phyloP scores from a whole-genome alignment of 1,140 invertebrate species.

The Diprion similis region DNA sequence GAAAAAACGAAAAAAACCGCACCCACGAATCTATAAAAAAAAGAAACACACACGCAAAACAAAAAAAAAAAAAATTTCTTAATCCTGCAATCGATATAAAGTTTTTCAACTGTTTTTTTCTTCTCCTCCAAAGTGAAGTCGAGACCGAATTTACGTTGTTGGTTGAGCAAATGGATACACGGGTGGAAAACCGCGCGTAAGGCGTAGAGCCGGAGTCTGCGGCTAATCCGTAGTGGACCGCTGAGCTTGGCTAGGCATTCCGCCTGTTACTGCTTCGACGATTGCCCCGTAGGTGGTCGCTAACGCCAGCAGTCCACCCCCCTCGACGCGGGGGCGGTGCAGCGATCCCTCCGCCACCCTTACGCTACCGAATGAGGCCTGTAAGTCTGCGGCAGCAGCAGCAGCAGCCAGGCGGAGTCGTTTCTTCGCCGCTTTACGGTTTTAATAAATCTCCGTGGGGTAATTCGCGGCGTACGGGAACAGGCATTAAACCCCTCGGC shows the following conservation, averaged over 20 bases:
- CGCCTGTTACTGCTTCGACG: constrained; percentile 28
- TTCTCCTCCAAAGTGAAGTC: no score
- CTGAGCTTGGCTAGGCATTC: constrained; percentile 38
- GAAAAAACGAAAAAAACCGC: no score
- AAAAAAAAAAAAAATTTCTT: no score
- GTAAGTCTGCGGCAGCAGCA: constrained; percentile 13
- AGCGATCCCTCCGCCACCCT: constrained; percentile 15
- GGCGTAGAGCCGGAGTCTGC: neutral
- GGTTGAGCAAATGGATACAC: no score
- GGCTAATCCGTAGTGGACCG: constrained; percentile 44
- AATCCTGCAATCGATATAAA: no score
- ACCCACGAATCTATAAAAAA: no score
- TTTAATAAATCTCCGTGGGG: constrained; percentile 60
- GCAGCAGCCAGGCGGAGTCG: constrained; percentile 36
- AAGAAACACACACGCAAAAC: no score
- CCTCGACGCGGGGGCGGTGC: constrained; percentile 19
- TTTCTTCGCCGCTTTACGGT: constrained; percentile 58
- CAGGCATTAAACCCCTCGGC: constrained; percentile 47
- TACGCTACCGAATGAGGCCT: constrained; percentile 23
- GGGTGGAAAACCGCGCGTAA: no score
- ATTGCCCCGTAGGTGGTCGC: constrained; percentile 47
- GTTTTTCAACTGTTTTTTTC: no score
- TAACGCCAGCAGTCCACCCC: constrained; percentile 48
- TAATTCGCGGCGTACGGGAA: constrained; percentile 55
- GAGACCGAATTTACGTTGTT: no score